Evolutionary conservation across 2,888 invertebrate genomes (phyloP).

Genomic region (Drosophila cracens): DNA sequence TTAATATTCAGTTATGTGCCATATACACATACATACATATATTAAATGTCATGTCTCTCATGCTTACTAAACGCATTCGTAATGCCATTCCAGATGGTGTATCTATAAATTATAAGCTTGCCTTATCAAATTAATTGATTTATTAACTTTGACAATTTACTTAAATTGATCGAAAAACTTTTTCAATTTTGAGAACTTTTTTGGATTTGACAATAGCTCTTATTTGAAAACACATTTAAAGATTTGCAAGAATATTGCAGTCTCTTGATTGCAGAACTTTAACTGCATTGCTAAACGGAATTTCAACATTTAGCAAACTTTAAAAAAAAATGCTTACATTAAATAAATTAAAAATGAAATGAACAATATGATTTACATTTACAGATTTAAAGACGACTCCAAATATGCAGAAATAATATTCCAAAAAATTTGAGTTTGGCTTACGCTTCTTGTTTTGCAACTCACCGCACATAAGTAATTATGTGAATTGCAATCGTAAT

Average conservation of each 20-base stretch:
- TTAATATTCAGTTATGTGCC: constrained; percentile 14
- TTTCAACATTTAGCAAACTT: neutral
- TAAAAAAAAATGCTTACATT: neutral
- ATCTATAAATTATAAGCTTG: neutral
- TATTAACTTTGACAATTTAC: neutral
- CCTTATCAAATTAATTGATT: neutral
- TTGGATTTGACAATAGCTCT: neutral
- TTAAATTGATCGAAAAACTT: neutral
- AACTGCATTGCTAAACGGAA: neutral
- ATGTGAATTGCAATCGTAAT: constrained; percentile 45
- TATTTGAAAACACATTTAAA: neutral
- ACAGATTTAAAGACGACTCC: neutral
- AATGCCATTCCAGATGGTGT: neutral
- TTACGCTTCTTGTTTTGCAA: neutral
- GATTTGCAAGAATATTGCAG: no score
- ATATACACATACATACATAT: neutral
- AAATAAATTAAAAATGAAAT: neutral
- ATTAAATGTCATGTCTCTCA: neutral
- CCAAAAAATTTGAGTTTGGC: neutral
- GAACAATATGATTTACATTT: neutral
- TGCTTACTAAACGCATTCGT: neutral
- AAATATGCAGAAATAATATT: neutral
- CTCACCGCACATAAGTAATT: constrained; percentile 34
- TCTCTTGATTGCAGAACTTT: neutral
- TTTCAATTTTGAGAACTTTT: neutral